Conservation (phyloP, 1,140 invertebrate species). For the Eciton burchellii region DNA sequence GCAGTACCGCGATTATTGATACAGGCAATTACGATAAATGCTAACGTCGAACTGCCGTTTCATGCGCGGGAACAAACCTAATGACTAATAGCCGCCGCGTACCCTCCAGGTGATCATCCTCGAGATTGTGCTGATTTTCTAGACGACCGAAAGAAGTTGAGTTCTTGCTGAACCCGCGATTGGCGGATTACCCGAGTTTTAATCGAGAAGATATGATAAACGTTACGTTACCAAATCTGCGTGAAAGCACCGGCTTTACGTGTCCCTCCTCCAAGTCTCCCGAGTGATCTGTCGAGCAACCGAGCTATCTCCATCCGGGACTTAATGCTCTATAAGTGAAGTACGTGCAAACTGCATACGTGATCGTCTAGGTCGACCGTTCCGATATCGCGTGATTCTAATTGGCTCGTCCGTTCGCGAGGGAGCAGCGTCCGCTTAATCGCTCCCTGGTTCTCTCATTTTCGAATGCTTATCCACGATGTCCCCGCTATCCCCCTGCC, state of each 20-base stretch:
- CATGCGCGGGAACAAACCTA: conserved; percentile 28
- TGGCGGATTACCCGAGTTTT: not conserved
- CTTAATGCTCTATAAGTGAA: not conserved
- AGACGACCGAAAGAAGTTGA: not conserved
- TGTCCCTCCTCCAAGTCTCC: not conserved
- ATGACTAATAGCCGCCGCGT: not conserved
- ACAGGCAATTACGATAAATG: conserved; percentile 38
- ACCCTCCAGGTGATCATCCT: not conserved
- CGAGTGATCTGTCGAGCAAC: not conserved
- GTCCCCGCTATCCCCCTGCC: conserved; percentile 9
- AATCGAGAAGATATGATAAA: not conserved
- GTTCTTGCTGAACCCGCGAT: not conserved
- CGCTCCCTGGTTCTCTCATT: conserved; percentile 12
- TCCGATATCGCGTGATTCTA: conserved; percentile 37
- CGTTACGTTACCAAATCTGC: not conserved
- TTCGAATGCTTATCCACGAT: conserved; percentile 34
- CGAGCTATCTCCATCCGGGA: not conserved
- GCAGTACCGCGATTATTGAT: not conserved
- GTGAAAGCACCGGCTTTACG: not conserved
- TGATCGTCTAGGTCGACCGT: not conserved
- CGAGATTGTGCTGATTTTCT: conserved; percentile 19
- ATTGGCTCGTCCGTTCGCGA: conserved; percentile 27
- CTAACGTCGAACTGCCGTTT: conserved; percentile 28
- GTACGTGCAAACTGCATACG: conserved; percentile 14
- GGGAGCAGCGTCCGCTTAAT: conserved; percentile 39